phyloP scores from a whole-genome alignment of 1,140 invertebrate species.

The Tetramorium simillimum region DNA sequence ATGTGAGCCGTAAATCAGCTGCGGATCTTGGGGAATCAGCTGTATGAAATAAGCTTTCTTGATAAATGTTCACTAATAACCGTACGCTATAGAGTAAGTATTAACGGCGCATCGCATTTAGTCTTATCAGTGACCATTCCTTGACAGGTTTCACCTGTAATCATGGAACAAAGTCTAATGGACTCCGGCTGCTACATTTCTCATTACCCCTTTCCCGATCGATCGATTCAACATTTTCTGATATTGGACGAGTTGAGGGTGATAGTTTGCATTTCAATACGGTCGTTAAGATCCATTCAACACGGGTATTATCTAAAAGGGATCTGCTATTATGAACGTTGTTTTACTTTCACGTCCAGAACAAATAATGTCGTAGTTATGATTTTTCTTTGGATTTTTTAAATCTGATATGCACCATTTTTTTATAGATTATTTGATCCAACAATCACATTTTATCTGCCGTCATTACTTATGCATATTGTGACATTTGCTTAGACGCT shows the following conservation, averaged over 20 bases:
- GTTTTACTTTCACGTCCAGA: not conserved
- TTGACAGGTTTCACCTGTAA: constrained; percentile 9
- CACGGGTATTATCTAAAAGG: not conserved
- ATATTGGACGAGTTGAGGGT: constrained; percentile 2
- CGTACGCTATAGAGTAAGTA: not conserved
- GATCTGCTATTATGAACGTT: not conserved
- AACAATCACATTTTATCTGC: not conserved
- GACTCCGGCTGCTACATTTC: constrained; percentile 7
- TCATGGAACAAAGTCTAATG: constrained; percentile 4
- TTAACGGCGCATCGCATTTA: not conserved
- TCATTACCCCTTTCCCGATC: not conserved
- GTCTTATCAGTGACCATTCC: not conserved
- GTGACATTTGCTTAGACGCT: not conserved
- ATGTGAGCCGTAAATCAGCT: constrained; percentile 28
- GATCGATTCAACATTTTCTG: constrained; percentile 11
- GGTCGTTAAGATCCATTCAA: constrained; percentile 21
- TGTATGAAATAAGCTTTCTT: constrained; percentile 21
- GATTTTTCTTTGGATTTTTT: not conserved
- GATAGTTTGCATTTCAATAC: constrained; percentile 43
- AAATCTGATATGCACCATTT: not conserved
- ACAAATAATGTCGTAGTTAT: not conserved
- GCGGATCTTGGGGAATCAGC: not conserved
- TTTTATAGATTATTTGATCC: not conserved
- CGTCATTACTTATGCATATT: not conserved
- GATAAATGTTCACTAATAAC: constrained; percentile 49